Evolutionary conservation across 2,888 invertebrate species (phyloP).

Genomic region (Drosophila kokeensis): DNA sequence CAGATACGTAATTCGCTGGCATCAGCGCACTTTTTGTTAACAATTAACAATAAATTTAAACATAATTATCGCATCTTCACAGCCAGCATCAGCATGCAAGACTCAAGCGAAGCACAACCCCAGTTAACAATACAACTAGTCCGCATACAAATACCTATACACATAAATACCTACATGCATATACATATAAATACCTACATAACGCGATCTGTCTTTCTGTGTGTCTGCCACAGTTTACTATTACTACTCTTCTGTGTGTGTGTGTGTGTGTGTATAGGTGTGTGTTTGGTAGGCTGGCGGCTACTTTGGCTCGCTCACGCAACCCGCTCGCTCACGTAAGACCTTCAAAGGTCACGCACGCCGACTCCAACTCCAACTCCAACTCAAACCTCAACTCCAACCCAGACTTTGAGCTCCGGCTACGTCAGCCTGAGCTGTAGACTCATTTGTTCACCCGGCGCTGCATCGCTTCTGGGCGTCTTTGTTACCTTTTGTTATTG

Average conservation of each 20-base stretch:
- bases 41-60: constrained; percentile 75
- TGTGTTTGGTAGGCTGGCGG: constrained; percentile 38
- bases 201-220: background rate
- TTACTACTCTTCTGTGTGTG: background rate
- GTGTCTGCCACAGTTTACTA: background rate
- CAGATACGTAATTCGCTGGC: constrained; percentile 3
- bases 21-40: constrained; percentile 57
- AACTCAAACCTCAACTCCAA: constrained; percentile 3
- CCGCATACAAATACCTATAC: constrained; percentile 25
- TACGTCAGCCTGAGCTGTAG: constrained; percentile 14
- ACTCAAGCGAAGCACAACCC: constrained; percentile 13
- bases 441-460: constrained; percentile 36
- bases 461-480: constrained; percentile 60
- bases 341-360: constrained; percentile 74
- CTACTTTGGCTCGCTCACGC: constrained; percentile 53
- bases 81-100: constrained; percentile 20
- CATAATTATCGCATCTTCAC: constrained; percentile 66
- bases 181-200: background rate
- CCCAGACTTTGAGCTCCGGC: constrained; percentile 10
- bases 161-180: background rate
- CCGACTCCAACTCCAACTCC: constrained; percentile 20
- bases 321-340: constrained; percentile 71
- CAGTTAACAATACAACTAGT: constrained; percentile 23
- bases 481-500: constrained; percentile 34
- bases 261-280: background rate